Base-by-base conservation (phyloP, 2,797 vertebrate genomes). In the Ctenosaura bakeri region DNA sequence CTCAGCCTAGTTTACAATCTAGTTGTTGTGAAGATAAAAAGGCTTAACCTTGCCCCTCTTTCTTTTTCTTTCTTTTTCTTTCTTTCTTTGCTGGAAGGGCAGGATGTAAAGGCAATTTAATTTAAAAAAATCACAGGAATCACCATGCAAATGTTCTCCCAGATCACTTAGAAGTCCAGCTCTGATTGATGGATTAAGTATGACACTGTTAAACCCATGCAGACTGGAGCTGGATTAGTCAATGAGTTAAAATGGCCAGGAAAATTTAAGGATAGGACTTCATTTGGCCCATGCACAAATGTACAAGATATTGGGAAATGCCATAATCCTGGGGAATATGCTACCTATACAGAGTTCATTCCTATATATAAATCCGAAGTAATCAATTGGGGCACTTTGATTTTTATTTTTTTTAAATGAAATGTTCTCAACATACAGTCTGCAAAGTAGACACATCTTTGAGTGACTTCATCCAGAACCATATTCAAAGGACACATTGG, bases 391-490 rank as follows among this genome's bases (percentile, higher is more conserved):
- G 64, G 16, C 29, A 59, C 50, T 38, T 35, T 85, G 9, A 42
- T 56, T 90, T 88, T 46, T 38, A 92, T 91, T 92, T 69, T 29
- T 20, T 3, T 52, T 84, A 64, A n/a, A 85, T 0, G 90, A 9
- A 77, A 12, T 81, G 90, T 90, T 88, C 59, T 52, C 62, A 50
- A 97, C 98, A 97, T 97, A 99, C 99, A 99, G 95, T 99, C 99
- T 92, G 98, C 97, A 89, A 97, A 90, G 93, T 98, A 97, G 87
- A 99, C 99, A 87, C 99, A 99, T 95, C 98, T 98, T 91, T 97
- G 98, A 81, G 99, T 99, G 94, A 99, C 95, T 96, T 99, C 98
- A 95, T 99, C 99, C 96, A 99, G 95, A 88, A 99, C 97, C 98
- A 98, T 98, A 95, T 98, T 97, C 38, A 94, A 66, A n/a, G 98